Percentiles rank a stretch among this genome's conserved stretches.
phyloP scores from a whole-genome alignment of 2,797 vertebrate genomes.

The Prionace glauca region DNA sequence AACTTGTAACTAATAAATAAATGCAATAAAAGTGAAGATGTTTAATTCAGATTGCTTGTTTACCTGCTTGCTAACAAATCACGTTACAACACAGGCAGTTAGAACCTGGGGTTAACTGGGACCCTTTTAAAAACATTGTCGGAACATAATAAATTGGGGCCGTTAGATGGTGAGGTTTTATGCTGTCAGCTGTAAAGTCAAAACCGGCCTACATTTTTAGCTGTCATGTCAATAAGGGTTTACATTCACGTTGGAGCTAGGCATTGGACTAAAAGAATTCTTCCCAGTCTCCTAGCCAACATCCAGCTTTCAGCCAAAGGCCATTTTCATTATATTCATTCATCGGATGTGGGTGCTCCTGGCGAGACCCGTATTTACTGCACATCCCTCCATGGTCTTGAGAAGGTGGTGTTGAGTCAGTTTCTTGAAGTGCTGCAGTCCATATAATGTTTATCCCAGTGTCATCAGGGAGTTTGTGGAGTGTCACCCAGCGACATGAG shows the following conservation, averaged over 20 bases:
- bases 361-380: too few species aligned
- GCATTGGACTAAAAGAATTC: background rate
- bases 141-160: background rate
- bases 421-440: too few species aligned
- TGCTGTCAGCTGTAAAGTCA: background rate
- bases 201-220: background rate
- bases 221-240: background rate
- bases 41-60: background rate
- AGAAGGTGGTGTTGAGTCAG: too few species aligned
- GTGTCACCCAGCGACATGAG: too few species aligned
- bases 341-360: too few species aligned
- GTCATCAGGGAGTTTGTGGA: too few species aligned
- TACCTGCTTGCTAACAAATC: background rate
- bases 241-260: background rate
- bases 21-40: background rate
- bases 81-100: background rate
- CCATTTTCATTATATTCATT: too few species aligned
- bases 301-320: background rate
- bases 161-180: background rate
- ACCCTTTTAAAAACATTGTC: background rate
- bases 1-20: too few species aligned
- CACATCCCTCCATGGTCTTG: too few species aligned
- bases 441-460: too few species aligned
- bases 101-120: background rate
- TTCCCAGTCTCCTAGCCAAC: background rate